A percentile compares a stretch with the other conserved stretches of the same genome.
Evolutionary conservation across 92 coral and sea anemone species (phyloP).

Genomic region (Virgularia gustaviana): DNA sequence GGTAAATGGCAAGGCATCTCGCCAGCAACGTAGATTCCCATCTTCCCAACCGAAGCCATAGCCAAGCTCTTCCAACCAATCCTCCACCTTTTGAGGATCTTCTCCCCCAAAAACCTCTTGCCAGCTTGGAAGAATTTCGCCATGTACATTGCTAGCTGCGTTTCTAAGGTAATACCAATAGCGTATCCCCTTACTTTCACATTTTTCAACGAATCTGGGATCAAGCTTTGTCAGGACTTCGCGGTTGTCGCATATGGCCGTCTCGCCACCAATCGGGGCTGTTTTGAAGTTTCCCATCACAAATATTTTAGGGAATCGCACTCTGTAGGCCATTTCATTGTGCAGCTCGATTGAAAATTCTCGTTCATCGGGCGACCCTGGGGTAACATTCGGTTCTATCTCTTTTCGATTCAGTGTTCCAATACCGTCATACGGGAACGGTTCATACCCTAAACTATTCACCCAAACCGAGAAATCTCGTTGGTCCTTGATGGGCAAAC

Average conservation of each 20-base stretch:
- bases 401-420: conserved; percentile 38
- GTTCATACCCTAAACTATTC: conserved; percentile 27
- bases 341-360: conserved; percentile 55
- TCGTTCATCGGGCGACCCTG: conserved; percentile 32
- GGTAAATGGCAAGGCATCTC: background rate
- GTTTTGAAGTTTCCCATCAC: background rate
- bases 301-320: conserved; percentile 53
- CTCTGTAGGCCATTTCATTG: conserved; percentile 52
- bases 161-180: conserved; percentile 48
- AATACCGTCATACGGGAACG: conserved; percentile 38
- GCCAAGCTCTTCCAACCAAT: conserved; percentile 1
- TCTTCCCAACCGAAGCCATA: conserved; percentile 16
- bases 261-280: conserved; percentile 56
- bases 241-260: conserved; percentile 44
- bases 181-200: conserved; percentile 48
- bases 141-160: background rate
- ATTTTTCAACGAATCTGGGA: conserved; percentile 44
- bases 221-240: conserved; percentile 49
- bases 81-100: conserved; percentile 37
- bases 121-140: conserved; percentile 27
- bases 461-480: conserved; percentile 49
- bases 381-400: conserved; percentile 33
- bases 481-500: conserved; percentile 39
- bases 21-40: conserved; percentile 1
- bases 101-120: conserved; percentile 54